Evolutionary conservation across 2,113 vertebrate genomes (phyloP).

Genomic region (Lophotis ruficrista): DNA sequence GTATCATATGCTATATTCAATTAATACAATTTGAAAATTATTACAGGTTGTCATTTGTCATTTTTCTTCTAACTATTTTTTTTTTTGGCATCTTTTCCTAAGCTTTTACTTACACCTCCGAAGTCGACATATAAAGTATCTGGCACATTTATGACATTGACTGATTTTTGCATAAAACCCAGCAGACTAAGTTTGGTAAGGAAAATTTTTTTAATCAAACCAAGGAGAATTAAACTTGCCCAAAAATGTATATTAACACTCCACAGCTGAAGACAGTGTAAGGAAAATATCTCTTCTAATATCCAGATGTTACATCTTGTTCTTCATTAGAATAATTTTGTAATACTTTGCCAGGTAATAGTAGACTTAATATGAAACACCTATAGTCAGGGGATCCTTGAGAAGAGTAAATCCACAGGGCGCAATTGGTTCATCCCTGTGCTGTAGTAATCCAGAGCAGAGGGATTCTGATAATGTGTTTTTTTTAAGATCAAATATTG

Average conservation of each 20-base stretch:
- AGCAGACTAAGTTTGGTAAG: neutral
- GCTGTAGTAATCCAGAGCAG: neutral
- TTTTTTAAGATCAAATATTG: neutral
- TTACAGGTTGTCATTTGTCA: neutral
- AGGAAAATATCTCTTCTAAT: neutral
- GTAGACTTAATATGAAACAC: neutral
- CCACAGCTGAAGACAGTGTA: neutral
- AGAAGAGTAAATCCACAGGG: neutral
- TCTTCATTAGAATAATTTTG: neutral
- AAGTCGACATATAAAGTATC: neutral
- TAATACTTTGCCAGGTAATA: neutral
- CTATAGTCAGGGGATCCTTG: neutral
- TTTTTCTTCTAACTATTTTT: neutral
- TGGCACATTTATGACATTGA: neutral
- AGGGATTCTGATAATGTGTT: neutral
- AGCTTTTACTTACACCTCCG: neutral
- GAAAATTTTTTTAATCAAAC: neutral
- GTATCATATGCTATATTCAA: neutral
- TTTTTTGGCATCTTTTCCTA: neutral
- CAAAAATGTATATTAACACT: neutral
- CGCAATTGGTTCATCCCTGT: neutral
- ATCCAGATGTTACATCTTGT: neutral
- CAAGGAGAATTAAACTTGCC: neutral
- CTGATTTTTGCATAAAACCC: neutral
- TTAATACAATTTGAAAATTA: neutral